Conservation (phyloP, 2,113 vertebrate species). For the Megaceryle torquata region DNA sequence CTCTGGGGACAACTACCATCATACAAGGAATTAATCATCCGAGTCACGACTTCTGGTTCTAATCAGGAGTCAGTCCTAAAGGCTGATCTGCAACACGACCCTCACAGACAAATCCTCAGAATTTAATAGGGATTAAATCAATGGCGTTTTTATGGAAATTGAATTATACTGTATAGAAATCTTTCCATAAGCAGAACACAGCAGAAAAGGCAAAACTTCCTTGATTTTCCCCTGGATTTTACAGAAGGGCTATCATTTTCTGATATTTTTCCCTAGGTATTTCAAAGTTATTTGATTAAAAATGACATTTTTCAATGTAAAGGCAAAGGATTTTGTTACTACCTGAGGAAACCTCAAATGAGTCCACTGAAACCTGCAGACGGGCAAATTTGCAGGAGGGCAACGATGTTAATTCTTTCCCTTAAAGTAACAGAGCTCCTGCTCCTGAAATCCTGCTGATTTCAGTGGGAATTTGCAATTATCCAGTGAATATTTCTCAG, state of each 20-base stretch:
- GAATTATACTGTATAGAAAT: neutral
- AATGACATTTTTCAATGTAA: neutral
- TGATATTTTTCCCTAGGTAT: neutral
- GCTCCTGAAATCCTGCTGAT: neutral
- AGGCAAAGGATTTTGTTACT: neutral
- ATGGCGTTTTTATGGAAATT: conserved; percentile 7
- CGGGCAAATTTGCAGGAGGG: neutral
- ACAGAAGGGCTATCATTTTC: neutral
- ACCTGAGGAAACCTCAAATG: neutral
- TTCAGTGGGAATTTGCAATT: neutral
- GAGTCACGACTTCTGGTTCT: conserved; percentile 3
- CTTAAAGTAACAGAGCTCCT: neutral
- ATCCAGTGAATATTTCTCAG: neutral
- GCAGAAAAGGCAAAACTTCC: neutral
- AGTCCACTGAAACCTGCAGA: neutral
- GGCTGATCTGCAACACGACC: neutral
- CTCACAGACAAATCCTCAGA: conserved; percentile 8
- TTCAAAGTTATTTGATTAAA: neutral
- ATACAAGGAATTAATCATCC: conserved; percentile 18
- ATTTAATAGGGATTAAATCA: conserved; percentile 40
- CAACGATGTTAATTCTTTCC: neutral
- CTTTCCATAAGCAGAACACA: neutral
- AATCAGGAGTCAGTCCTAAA: conserved; percentile 34
- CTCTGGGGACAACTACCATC: neutral
- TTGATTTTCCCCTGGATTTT: neutral